phyloP scores from a whole-genome alignment of 2,888 invertebrate species.

The Caenorhabditis zanzibari region DNA sequence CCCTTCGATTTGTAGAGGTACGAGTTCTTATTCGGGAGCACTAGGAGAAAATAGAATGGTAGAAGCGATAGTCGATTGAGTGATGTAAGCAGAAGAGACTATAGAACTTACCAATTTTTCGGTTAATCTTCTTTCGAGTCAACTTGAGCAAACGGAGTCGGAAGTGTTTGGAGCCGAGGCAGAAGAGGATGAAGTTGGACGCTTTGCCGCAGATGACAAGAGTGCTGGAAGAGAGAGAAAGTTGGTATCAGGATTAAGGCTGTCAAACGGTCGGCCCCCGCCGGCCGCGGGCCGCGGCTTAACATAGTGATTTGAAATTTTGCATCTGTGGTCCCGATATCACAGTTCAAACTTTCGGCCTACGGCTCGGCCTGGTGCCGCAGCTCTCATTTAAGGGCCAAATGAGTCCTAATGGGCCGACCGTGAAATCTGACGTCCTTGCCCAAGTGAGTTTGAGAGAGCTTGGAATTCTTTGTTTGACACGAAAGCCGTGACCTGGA shows the following conservation, averaged over 20 bases:
- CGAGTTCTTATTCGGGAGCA: conserved; percentile 54
- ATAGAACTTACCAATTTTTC: conserved; percentile 76
- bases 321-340: too few species aligned
- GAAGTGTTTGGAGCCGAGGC: conserved; percentile 82
- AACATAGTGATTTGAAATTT: too few species aligned
- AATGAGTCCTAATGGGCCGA: too few species aligned
- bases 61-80: conserved; percentile 47
- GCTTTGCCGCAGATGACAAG: conserved; percentile 82
- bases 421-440: too few species aligned
- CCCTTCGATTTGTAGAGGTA: conserved; percentile 59
- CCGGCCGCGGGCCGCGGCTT: too few species aligned
- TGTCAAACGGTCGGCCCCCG: too few species aligned
- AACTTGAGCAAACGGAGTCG: conserved; percentile 78
- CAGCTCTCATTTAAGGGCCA: too few species aligned
- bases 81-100: neutral
- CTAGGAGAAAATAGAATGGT: conserved; percentile 33
- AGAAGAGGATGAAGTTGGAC: conserved; percentile 82
- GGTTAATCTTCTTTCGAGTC: conserved; percentile 80
- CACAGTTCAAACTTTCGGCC: too few species aligned
- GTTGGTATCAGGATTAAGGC: neutral
- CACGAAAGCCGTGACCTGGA: too few species aligned
- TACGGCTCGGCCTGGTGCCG: too few species aligned
- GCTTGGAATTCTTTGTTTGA: too few species aligned
- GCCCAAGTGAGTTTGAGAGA: too few species aligned
- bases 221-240: conserved; percentile 70